Percentiles rank a stretch among this genome's conserved stretches.
Evolutionary conservation across 2,888 invertebrate species (phyloP).

Genomic region (Ennomos fuscantarius): DNA sequence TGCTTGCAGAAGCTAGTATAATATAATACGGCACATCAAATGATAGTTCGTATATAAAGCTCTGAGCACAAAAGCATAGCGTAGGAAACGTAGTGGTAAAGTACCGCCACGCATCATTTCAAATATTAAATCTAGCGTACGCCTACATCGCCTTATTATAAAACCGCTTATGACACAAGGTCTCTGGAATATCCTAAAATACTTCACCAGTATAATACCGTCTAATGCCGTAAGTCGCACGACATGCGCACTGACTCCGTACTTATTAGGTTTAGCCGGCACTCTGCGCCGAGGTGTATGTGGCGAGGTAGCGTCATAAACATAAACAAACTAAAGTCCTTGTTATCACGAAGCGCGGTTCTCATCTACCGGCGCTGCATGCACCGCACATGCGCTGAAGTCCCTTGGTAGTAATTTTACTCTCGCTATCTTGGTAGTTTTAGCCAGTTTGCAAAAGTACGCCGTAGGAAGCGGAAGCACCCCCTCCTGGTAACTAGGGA

Average conservation of each 20-base stretch:
- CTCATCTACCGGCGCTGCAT: conserved; percentile 4
- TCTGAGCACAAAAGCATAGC: too few relatives aligned
- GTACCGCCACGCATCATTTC: conserved; percentile 7
- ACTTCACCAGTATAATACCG: too few relatives aligned
- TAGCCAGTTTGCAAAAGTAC: conserved; percentile 11
- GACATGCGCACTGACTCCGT: conserved; percentile 15
- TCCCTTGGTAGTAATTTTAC: too few relatives aligned
- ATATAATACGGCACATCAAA: too few relatives aligned
- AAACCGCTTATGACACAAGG: conserved; percentile 4
- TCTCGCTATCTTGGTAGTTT: neutral
- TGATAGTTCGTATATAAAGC: too few relatives aligned
- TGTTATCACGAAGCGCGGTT: conserved; percentile 10
- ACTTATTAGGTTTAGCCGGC: conserved; percentile 8
- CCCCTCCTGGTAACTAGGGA: neutral
- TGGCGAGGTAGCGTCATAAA: conserved; percentile 25
- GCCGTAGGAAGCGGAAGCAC: conserved; percentile 5
- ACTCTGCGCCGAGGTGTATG: conserved; percentile 5
- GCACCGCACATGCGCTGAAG: conserved; percentile 20
- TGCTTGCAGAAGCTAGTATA: too few relatives aligned
- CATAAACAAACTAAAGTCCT: conserved; percentile 22
- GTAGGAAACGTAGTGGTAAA: too few relatives aligned
- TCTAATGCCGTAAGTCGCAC: conserved; percentile 2
- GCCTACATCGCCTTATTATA: neutral
- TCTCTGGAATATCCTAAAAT: conserved; percentile 3
- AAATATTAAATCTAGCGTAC: conserved; percentile 12